These are phyloP conservation scores for Eurystomus glaucurus DNA, from an alignment of 2,797 vertebrate species.

Conservation along the genomic window DNA sequence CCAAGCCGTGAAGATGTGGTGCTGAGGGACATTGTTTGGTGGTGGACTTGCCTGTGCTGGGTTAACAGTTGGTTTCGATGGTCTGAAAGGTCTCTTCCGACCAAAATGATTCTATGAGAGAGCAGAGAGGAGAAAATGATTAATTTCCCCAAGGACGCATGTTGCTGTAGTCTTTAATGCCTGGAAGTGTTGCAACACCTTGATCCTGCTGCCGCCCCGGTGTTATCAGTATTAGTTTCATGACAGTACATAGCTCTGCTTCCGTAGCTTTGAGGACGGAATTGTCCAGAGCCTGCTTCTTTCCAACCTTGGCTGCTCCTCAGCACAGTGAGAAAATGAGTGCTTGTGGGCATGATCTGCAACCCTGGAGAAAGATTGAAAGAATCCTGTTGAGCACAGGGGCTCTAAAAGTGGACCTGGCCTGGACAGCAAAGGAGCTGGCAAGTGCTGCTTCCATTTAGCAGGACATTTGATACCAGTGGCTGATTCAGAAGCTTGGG, in stretches of 20 bases:
- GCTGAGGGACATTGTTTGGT: no score
- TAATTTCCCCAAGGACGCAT: neutral
- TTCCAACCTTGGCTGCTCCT: neutral
- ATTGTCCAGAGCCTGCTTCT: neutral
- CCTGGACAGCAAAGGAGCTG: neutral
- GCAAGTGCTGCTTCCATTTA: neutral
- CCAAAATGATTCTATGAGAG: neutral
- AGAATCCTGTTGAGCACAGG: neutral
- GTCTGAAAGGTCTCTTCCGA: neutral
- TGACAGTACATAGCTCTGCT: neutral
- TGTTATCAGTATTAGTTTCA: neutral
- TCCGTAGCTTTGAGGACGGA: fast-evolving
- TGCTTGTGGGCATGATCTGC: neutral
- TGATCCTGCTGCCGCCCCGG: neutral
- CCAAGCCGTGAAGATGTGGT: no score
- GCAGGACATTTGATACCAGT: neutral
- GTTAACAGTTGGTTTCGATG: no score
- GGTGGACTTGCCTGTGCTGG: no score
- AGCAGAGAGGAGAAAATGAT: neutral
- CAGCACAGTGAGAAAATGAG: neutral
- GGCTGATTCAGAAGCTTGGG: neutral
- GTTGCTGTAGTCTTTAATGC: neutral
- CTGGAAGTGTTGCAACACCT: neutral
- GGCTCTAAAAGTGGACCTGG: neutral
- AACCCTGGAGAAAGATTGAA: neutral